These are phyloP conservation scores for Tenthredo scrophulariae DNA, from an alignment of 2,888 invertebrate species.

Conservation along the genomic window DNA sequence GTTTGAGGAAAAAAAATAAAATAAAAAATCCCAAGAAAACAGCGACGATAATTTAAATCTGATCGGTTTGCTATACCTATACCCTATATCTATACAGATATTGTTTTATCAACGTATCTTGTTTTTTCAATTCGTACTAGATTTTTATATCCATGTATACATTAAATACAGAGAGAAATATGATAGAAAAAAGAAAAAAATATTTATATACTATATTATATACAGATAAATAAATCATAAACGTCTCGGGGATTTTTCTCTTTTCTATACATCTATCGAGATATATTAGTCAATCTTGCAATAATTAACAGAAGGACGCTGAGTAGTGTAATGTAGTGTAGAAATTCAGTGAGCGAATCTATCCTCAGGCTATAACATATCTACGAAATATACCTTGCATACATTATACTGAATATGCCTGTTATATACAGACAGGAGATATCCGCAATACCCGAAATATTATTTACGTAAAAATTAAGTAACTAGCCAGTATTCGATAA, in stretches of 20 bases:
- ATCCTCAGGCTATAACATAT: neutral
- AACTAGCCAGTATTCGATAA: neutral
- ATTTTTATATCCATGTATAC: too few species aligned
- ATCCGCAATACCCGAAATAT: neutral
- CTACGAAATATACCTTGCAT: neutral
- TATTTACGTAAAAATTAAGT: neutral
- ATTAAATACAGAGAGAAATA: too few species aligned
- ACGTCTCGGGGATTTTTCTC: neutral
- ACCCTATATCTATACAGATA: neutral
- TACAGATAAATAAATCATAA: neutral
- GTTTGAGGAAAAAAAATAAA: neutral
- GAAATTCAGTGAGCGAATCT: neutral
- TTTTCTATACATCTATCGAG: neutral
- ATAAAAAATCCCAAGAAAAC: neutral
- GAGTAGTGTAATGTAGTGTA: neutral
- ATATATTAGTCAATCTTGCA: neutral
- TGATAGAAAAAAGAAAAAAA: too few species aligned
- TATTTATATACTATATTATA: neutral
- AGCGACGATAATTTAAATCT: neutral
- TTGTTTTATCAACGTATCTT: neutral
- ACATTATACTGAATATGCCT: neutral
- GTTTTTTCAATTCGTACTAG: neutral
- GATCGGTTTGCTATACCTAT: neutral
- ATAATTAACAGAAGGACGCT: constrained; percentile 38
- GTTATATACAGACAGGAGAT: neutral